Evolutionary conservation across 2,888 invertebrate genomes (phyloP).

Genomic region (Acanthosepion esculentum): DNA sequence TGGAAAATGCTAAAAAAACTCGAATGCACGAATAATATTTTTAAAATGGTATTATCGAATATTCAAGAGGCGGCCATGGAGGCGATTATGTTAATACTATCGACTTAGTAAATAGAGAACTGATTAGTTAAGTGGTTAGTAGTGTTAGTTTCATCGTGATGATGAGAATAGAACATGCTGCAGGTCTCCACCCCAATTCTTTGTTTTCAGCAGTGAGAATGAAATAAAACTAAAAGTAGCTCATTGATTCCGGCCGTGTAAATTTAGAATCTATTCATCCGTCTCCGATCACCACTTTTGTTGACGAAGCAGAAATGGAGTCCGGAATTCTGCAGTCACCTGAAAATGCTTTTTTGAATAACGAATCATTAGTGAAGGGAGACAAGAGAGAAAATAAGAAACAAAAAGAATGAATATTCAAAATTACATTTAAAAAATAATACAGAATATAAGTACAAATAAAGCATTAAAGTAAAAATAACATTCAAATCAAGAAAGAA

Average conservation of each 20-base stretch:
- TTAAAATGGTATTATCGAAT: neutral
- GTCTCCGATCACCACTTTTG: neutral
- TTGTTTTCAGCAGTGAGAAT: neutral
- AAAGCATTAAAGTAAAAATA: neutral
- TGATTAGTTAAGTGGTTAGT: neutral
- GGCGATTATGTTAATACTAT: neutral
- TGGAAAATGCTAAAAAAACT: too few species aligned
- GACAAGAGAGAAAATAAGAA: neutral
- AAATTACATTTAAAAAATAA: neutral
- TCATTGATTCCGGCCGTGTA: neutral
- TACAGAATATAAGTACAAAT: neutral
- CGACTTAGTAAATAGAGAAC: neutral
- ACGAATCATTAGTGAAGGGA: neutral
- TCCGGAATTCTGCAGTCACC: neutral
- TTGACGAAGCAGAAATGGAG: neutral
- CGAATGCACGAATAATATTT: too few species aligned
- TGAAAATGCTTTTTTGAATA: neutral
- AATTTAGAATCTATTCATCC: neutral
- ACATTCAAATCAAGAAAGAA: neutral
- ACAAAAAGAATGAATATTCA: neutral
- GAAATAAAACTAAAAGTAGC: neutral
- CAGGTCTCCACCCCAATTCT: neutral
- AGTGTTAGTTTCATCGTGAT: neutral
- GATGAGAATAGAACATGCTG: neutral
- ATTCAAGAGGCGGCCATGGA: neutral